These are phyloP conservation scores for Dasysyrphus tricinctus DNA, from an alignment of 2,888 invertebrate genomes.

Conservation along the genomic window DNA sequence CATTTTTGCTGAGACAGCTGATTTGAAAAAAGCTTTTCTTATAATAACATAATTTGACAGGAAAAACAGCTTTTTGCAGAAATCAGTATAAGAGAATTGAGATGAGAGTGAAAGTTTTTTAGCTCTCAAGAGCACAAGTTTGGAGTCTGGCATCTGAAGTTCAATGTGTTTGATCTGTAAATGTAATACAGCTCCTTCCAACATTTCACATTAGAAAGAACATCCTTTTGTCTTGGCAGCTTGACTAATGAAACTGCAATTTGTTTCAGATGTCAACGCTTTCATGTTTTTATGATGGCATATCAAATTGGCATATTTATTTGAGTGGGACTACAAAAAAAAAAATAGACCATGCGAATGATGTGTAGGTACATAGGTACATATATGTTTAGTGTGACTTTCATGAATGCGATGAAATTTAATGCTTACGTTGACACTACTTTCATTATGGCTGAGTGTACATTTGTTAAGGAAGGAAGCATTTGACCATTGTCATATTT, in stretches of 20 bases:
- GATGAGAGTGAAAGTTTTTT: constrained; percentile 5
- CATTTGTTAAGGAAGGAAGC: neutral
- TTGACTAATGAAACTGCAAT: constrained; percentile 40
- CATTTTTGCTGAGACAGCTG: constrained; percentile 47
- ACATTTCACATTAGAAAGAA: constrained; percentile 11
- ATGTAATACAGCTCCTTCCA: neutral
- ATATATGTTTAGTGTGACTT: neutral
- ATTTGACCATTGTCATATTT: constrained; percentile 7
- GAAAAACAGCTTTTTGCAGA: constrained; percentile 30
- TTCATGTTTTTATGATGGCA: constrained; percentile 49
- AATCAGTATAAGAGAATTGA: constrained; percentile 61
- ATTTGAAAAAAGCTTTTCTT: constrained; percentile 34
- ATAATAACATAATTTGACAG: constrained; percentile 6
- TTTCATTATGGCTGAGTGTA: constrained; percentile 13
- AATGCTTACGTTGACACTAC: constrained; percentile 23
- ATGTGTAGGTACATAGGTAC: neutral
- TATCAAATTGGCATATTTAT: constrained; percentile 46
- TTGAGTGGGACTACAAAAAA: constrained; percentile 28
- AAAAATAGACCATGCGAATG: neutral
- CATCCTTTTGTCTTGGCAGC: constrained; percentile 12
- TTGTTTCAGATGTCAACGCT: constrained; percentile 44
- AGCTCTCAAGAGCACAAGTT: neutral
- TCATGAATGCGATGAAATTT: constrained; percentile 22
- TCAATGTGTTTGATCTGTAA: constrained; percentile 21
- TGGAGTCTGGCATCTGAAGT: neutral